Evolutionary conservation across 2,888 invertebrate species (phyloP), one percentile per base, ranked within the genome.

Genomic region (Sesia apiformis): DNA sequence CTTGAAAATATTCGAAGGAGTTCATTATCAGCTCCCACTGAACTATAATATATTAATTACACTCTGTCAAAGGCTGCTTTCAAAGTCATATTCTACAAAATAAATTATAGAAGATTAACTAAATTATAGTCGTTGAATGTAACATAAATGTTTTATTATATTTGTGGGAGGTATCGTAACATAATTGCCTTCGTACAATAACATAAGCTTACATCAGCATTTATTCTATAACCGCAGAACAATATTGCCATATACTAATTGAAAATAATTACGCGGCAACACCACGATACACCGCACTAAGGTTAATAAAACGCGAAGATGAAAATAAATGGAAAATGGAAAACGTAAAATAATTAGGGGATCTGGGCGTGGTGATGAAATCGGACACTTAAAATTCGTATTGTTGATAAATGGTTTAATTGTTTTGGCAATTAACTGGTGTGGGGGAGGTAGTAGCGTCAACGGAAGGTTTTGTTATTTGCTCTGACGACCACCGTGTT

Each of bases 361-460:
- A 60, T 53, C 57, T 59, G 68, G 68, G 67, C 55, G 67, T 60
- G 66, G 65, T 56, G 62, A 64, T 63, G 67, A 65, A 73, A 74
- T 69, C 69, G 69, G 72, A 71, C 70, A 70, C 72, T 72, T 73
- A 69, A 69, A 70, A 70, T 70, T 70, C 68, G 66, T 69, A 66
- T 66, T 70, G 73, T 70, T 74, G 72, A 72, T 74, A 71, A 61
- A 58, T 59, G 61, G 58, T 59, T 58, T 62, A 62, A 63, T 62
- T 61, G 60, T 63, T 63, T 62, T 56, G 56, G 60, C 63, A 62
- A 62, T 63, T 60, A 60, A 59, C 62, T 51, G 46, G 49, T 8
- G 49, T 39, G 49, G 51, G 57, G 49, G 52, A 58, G 59, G 60
- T 60, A 62, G 52, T 54, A 46, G 51, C 58, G 59, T 52, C 52